Evolutionary conservation across 2,888 invertebrate genomes (phyloP).

Genomic region (Bugula neritina): DNA sequence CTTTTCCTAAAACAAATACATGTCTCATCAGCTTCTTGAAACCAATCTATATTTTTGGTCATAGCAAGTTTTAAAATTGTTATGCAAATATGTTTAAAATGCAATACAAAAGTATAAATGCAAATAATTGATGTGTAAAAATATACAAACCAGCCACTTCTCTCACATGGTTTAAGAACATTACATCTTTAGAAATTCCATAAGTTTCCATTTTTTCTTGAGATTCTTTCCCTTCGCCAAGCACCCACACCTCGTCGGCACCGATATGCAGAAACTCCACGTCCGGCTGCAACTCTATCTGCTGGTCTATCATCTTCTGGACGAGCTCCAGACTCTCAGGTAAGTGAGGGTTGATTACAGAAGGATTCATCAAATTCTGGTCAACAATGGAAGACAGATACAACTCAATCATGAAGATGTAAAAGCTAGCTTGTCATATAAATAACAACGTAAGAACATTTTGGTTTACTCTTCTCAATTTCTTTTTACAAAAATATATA

Average conservation of each 20-base stretch:
- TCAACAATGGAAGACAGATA: too few relatives aligned
- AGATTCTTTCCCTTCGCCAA: conserved; percentile 53
- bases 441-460: not conserved
- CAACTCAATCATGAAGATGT: too few relatives aligned
- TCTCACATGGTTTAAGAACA: conserved; percentile 48
- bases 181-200: conserved; percentile 39
- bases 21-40: too few relatives aligned
- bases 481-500: too few relatives aligned
- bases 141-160: conserved; percentile 32
- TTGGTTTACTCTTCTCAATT: too few relatives aligned
- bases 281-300: conserved; percentile 62
- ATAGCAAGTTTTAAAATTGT: too few relatives aligned
- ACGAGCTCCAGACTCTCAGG: conserved; percentile 59
- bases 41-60: too few relatives aligned
- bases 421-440: too few relatives aligned
- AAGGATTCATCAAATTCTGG: not conserved
- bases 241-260: conserved; percentile 71
- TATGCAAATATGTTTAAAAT: too few relatives aligned
- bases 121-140: too few relatives aligned
- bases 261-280: conserved; percentile 68
- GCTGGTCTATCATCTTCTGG: conserved; percentile 66
- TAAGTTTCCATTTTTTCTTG: conserved; percentile 42
- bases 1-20: too few relatives aligned
- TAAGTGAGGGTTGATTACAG: conserved; percentile 11
- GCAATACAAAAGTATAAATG: too few relatives aligned